Evolutionary conservation across 2,888 invertebrate genomes (phyloP).

Genomic region (Cryptocheilus praepositus): DNA sequence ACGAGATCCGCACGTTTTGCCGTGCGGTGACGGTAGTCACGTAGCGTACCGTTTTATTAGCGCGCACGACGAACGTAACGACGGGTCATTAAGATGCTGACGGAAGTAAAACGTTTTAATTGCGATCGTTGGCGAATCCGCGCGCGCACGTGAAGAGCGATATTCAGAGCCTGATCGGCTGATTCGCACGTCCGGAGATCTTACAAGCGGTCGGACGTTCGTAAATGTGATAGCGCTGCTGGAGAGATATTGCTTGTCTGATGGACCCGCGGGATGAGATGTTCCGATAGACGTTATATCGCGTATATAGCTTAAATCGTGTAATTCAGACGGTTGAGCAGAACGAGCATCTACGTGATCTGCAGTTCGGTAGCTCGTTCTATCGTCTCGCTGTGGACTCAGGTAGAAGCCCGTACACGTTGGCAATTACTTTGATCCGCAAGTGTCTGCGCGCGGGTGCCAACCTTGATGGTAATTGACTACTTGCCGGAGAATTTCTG

Average conservation of each 20-base stretch:
- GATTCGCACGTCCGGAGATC: not conserved
- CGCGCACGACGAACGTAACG: slow-evolving; percentile 28
- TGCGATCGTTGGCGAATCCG: slow-evolving; percentile 28
- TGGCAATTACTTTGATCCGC: slow-evolving; percentile 9
- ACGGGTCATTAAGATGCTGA: slow-evolving; percentile 39
- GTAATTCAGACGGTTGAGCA: no score
- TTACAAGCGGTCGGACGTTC: not conserved
- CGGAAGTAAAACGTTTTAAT: slow-evolving; percentile 39
- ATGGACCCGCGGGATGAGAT: no score
- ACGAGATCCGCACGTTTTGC: no score
- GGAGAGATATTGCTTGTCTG: no score
- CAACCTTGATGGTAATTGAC: slow-evolving; percentile 9
- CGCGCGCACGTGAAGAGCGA: not conserved
- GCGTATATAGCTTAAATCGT: no score
- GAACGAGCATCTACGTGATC: not conserved
- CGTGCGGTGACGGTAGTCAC: not conserved
- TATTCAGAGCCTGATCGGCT: not conserved
- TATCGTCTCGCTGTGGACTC: not conserved
- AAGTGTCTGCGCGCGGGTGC: slow-evolving; percentile 2
- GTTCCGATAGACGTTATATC: no score
- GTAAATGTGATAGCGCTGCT: not conserved
- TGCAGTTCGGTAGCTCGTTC: slow-evolving; percentile 3
- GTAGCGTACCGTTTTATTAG: slow-evolving; percentile 32
- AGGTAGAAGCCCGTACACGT: not conserved
- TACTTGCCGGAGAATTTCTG: not conserved